phyloP scores from a whole-genome alignment of 2,888 invertebrate species.

The Drosophila pseudotalamancana region DNA sequence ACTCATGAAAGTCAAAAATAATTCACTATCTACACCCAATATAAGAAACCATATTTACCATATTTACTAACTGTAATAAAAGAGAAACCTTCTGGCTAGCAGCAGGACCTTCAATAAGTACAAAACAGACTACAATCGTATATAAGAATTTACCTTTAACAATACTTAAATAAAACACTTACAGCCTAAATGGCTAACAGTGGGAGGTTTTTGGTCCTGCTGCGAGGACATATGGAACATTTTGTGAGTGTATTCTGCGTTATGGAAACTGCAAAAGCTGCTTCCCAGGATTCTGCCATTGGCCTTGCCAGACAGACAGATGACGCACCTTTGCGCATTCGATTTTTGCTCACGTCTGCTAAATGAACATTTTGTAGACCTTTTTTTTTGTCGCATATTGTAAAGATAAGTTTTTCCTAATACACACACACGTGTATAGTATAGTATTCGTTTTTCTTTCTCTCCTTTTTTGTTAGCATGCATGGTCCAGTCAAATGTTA shows the following conservation, averaged over 20 bases:
- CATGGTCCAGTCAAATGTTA: not conserved
- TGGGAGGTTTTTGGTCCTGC: not conserved
- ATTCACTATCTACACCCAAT: no score
- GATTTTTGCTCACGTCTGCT: constrained; percentile 5
- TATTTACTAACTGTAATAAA: no score
- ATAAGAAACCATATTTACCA: no score
- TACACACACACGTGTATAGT: no score
- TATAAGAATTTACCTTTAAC: no score
- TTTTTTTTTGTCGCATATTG: not conserved
- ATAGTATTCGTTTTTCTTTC: not conserved
- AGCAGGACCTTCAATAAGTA: no score
- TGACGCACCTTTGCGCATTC: constrained; percentile 8
- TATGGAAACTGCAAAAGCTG: not conserved
- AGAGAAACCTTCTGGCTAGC: no score
- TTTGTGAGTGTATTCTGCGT: not conserved
- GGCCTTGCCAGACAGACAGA: not conserved
- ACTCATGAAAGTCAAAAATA: no score
- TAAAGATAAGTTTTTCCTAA: not conserved
- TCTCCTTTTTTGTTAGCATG: no score
- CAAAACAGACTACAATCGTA: no score
- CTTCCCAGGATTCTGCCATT: no score
- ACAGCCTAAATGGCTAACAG: no score
- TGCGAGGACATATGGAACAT: not conserved
- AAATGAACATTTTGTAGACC: constrained; percentile 3
- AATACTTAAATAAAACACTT: not conserved